A percentile compares a stretch with the other conserved stretches of the same genome.
These are phyloP conservation scores for Matsumurasca onukii DNA, from an alignment of 1,140 invertebrate genomes.

Conservation along the genomic window DNA sequence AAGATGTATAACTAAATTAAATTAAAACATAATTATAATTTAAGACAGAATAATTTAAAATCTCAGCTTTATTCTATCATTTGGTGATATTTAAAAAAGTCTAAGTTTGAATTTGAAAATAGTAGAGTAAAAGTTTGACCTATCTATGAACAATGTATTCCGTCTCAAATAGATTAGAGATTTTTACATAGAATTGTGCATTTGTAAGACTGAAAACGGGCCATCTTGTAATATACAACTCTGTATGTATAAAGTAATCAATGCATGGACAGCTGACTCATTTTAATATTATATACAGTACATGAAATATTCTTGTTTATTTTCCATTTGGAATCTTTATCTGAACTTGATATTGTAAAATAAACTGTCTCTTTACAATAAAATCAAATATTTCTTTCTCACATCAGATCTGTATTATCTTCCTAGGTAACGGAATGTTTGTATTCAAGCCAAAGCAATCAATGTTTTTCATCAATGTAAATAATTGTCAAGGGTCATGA, in stretches of 20 bases:
- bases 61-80: no score
- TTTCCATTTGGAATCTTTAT: slow-evolving; percentile 7
- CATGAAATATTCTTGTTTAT: neutral
- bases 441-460: neutral
- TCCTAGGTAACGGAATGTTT: neutral
- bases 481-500: no score
- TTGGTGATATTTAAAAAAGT: no score
- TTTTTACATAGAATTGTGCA: slow-evolving; percentile 27
- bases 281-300: neutral
- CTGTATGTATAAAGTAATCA: slow-evolving; percentile 21
- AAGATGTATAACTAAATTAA: no score
- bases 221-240: slow-evolving; percentile 22
- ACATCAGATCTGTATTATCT: neutral
- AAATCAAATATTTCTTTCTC: slow-evolving; percentile 2
- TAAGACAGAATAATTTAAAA: no score
- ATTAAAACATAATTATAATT: no score
- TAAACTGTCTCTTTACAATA: slow-evolving; percentile 22
- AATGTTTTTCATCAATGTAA: no score
- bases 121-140: no score
- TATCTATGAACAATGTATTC: no score
- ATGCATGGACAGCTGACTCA: slow-evolving; percentile 7
- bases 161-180: slow-evolving; percentile 26
- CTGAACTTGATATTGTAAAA: slow-evolving; percentile 13
- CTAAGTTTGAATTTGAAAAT: no score
- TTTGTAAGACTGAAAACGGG: slow-evolving; percentile 31